Evolutionary conservation across 2,797 vertebrate genomes (phyloP), one percentile per base, ranked within the genome.

Genomic region (Smutsia temminckii): DNA sequence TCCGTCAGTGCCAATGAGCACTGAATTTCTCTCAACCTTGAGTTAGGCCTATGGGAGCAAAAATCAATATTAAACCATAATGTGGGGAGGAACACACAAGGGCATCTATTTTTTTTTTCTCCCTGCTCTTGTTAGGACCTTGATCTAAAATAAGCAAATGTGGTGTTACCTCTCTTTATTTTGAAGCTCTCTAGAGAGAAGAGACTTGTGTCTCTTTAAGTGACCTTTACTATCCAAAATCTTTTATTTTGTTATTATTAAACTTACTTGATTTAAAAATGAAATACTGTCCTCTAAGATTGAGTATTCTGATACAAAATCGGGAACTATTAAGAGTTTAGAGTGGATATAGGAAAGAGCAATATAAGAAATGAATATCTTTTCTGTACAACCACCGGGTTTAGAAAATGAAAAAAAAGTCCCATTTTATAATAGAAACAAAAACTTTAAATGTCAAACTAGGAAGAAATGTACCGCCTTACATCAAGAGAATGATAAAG

Each of bases 11-110:
- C 79, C 91, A 91, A 10, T 55, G 92, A 96, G 68, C 72, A 74
- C 72, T 95, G 42, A 96, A 0, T 1, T 95, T 96, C 74, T 97
- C 92, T 97, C 98, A 97, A 97, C 97, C 95, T 97, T 97, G 16
- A 97, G 94, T 97, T 96, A 97, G 94, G 94, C 91, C 89, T 91
- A 59, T 96, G 72, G 86, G 95, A 97, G 46, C 94, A 96, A 18
- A 69, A 95, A 97, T 98, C 71, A 88, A 79, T 93, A 91, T 94
- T 94, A 84, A 85, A 81, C 85, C 55, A 78, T 69, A 71, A 84
- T 46, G 61, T 57, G 53, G 79, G 40, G 17, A 77, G 3, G 23
- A n/a, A 46, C 59, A 86, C 72, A n/a, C 1, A 2, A 95, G 53
- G 34, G 4, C 53, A 79, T 89, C 27, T 89, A 0, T 75, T 68